Percentiles rank a stretch among this genome's conserved stretches.
These are phyloP conservation scores for Cephonodes hylas DNA, from an alignment of 2,888 invertebrate species.

Conservation along the genomic window DNA sequence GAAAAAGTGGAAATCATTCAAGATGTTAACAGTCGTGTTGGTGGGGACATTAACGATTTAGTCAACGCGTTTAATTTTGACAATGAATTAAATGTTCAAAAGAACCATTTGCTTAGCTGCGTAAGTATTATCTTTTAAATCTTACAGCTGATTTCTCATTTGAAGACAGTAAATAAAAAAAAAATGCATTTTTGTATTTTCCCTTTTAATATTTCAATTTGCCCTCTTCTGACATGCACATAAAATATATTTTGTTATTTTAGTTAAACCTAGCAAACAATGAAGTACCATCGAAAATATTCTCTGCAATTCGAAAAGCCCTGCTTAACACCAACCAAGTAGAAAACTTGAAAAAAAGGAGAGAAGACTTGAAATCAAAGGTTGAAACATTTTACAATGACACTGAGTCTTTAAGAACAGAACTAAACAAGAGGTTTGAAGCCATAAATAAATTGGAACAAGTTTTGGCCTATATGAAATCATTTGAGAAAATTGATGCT, in stretches of 20 bases:
- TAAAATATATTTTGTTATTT: not conserved
- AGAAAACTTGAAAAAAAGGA: conserved; percentile 69
- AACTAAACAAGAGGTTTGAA: conserved; percentile 67
- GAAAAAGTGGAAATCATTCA: conserved; percentile 74
- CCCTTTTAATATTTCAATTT: no score
- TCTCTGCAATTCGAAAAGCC: conserved; percentile 83
- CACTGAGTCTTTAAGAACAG: conserved; percentile 64
- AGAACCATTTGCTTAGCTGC: conserved; percentile 50
- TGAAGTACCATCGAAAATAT: conserved; percentile 83
- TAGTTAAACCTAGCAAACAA: conserved; percentile 84
- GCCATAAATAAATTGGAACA: conserved; percentile 79
- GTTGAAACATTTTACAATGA: conserved; percentile 61
- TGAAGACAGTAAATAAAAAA: no score
- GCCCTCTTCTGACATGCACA: no score
- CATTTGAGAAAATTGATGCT: conserved; percentile 86
- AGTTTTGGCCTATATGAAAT: conserved; percentile 84
- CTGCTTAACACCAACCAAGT: conserved; percentile 78
- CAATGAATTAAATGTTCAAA: conserved; percentile 48
- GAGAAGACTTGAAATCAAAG: conserved; percentile 61
- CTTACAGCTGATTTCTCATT: no score
- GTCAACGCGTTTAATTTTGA: conserved; percentile 46
- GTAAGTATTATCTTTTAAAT: conserved; percentile 44
- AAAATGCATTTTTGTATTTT: no score
- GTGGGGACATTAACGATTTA: conserved; percentile 62
- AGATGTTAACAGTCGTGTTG: conserved; percentile 62